These are phyloP conservation scores for Dioctria linearis DNA, from an alignment of 2,888 invertebrate species.

Conservation along the genomic window DNA sequence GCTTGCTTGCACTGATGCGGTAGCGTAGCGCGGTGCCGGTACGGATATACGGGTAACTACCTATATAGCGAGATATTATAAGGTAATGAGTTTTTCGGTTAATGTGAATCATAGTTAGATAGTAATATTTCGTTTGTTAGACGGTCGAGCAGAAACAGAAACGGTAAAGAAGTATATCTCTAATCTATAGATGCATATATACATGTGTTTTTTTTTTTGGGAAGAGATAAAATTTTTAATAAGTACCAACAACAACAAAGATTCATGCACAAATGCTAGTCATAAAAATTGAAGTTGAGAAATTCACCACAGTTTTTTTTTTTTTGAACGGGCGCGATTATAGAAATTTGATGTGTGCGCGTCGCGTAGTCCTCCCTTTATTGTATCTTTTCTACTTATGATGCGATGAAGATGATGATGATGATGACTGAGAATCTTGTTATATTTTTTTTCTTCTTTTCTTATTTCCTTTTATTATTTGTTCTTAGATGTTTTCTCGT, in stretches of 20 bases:
- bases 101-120: not conserved
- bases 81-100: conserved; percentile 17
- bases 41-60: not conserved
- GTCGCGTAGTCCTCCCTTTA: not conserved
- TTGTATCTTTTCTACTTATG: conserved; percentile 30
- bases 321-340: not conserved
- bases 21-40: not conserved
- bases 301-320: not conserved
- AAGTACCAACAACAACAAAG: conserved; percentile 36
- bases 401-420: not conserved
- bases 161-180: not conserved
- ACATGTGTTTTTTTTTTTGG: not conserved
- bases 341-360: conserved; percentile 44
- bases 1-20: conserved; percentile 23
- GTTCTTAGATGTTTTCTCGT: too few species aligned
- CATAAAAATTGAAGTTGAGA: conserved; percentile 19
- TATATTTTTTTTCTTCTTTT: conserved; percentile 26
- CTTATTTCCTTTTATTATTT: not conserved
- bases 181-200: too few species aligned
- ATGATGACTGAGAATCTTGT: conserved; percentile 6
- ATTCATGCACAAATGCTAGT: not conserved
- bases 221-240: conserved; percentile 24
- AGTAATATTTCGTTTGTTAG: conserved; percentile 32
- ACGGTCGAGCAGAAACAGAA: not conserved
- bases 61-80: not conserved